These are phyloP conservation scores for Poecilia latipinna DNA, from an alignment of 2,113 vertebrate species.

Conservation along the genomic window DNA sequence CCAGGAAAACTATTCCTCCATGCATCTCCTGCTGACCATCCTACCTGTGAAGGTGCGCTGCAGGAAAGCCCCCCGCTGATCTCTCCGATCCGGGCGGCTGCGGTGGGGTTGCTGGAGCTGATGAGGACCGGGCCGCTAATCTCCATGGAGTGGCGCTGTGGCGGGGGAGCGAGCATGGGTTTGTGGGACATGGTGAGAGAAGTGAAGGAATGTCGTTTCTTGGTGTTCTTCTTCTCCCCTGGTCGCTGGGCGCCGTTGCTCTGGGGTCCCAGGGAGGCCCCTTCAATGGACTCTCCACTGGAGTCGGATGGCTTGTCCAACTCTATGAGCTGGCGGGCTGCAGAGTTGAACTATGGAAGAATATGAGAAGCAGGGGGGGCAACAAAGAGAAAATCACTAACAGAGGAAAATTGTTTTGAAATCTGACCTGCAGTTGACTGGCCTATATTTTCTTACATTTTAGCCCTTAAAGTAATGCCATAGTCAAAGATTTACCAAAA, in stretches of 20 bases:
- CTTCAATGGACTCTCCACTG: conserved; percentile 85
- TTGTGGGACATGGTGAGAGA: conserved; percentile 98
- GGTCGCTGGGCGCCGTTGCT: conserved; percentile 85
- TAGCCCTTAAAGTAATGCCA: no score
- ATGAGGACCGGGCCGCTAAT: conserved; percentile 98
- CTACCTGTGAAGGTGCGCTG: conserved; percentile 97
- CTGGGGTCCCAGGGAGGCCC: conserved; percentile 84
- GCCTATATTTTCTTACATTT: neutral
- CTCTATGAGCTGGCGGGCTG: conserved; percentile 95
- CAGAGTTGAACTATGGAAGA: conserved; percentile 89
- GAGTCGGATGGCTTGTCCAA: conserved; percentile 89
- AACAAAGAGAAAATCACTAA: conserved; percentile 9
- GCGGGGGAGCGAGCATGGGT: conserved; percentile 89
- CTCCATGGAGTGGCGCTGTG: conserved; percentile 97
- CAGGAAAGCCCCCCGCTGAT: conserved; percentile 92
- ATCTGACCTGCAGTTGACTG: conserved; percentile 23
- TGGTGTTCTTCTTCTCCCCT: conserved; percentile 96
- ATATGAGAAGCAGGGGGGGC: neutral
- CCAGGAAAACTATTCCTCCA: neutral
- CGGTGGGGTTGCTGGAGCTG: conserved; percentile 97
- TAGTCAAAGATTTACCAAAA: no score
- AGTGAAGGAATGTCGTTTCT: conserved; percentile 98
- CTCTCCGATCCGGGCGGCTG: conserved; percentile 93
- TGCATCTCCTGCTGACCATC: neutral
- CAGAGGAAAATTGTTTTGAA: conserved; percentile 15